Evolutionary conservation across 2,113 vertebrate species (phyloP), one percentile per base, ranked within the genome.

Genomic region (Orcinus orca): DNA sequence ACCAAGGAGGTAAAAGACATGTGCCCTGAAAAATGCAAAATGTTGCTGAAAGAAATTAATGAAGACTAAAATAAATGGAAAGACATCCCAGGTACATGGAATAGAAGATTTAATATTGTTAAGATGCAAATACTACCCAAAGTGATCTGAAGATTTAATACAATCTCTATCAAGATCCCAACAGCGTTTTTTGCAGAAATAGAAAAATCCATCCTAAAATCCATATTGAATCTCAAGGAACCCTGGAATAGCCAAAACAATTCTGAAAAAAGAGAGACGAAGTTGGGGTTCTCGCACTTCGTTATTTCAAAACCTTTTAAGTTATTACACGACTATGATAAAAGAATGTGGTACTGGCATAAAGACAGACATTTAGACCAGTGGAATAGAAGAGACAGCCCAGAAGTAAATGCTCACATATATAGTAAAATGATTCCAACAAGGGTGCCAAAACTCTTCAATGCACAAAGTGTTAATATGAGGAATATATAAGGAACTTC

Each of bases 261-360:
- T 60, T 25, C 31, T 81, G 53, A 67, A 55, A 38, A 87, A 87
- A 74, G 55, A 83, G 77, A 83, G 65, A 86, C 13, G 15, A 95
- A 53, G 38, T 85, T 76, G 81, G 18, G 87, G 55, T 53, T 33
- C 36, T 90, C 67, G 55, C 2, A 63, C 2, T 95, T 87, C n/a
- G 53, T 76, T 17, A 76, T 86, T 93, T 93, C 41, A 81, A 81
- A 90, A 41, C n/a, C n/a, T 93, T n/a, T 58, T 18, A 93, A 47
- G 82, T 15, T 74, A 85, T 79, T 13, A 89, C 4, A 87, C 90
- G 93, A 79, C 67, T 76, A 68, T 2, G 60, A 60, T 47, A 23
- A 96, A 96, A 90, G 23, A 76, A 29, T 79, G 3, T 58, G 12
- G 31, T 65, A 18, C 4, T 47, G 55, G 25, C 62, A 47, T 79